Evolutionary conservation across 2,113 vertebrate genomes (phyloP), one percentile per base, ranked within the genome.

Genomic region (Siniperca knerii): DNA sequence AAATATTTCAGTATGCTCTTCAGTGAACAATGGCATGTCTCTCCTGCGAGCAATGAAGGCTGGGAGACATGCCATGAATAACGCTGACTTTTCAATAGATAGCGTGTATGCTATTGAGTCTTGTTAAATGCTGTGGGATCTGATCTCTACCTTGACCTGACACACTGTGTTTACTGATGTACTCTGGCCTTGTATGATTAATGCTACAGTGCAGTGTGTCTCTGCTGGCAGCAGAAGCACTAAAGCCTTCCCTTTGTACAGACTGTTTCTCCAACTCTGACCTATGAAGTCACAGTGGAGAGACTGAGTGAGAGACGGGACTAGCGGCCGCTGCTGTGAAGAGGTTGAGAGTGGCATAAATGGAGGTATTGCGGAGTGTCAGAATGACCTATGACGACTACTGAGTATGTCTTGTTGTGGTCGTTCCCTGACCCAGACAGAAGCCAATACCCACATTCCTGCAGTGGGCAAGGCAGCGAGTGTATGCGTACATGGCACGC

Each of bases 111-210:
- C 90, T 91, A 92, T 82, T 89, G 92, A 94, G 90, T 92, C 83
- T 87, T 91, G 92, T 90, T 91, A 93, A 94, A 94, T 89, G 92
- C 91, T 82, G 76, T 85, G 92, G 94, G 92, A 92, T 90, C 89
- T 92, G 89, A 92, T 93, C 93, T 93, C 84, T 92, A 92, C 93
- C 91, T 94, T 92, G 93, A 94, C 93, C 93, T 90, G 92, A 91
- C 92, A 93, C 35, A 73, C 80, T 85, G 92, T 94, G 94, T 94
- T 95, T 94, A 94, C 94, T 93, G 92, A 94, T 92, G 88, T 92
- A 84, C 85, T 85, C 87, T 83, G 78, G 90, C 88, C 91, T 77
- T 79, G 79, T 91, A 91, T 93, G 93, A 94, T 94, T 94, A 94
- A 94, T 92, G 90, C 89, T 85, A 68, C 82, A 70, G 84, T 60